Evolutionary conservation across 2,888 invertebrate species (phyloP).

Genomic region (Emmelina monodactyla): DNA sequence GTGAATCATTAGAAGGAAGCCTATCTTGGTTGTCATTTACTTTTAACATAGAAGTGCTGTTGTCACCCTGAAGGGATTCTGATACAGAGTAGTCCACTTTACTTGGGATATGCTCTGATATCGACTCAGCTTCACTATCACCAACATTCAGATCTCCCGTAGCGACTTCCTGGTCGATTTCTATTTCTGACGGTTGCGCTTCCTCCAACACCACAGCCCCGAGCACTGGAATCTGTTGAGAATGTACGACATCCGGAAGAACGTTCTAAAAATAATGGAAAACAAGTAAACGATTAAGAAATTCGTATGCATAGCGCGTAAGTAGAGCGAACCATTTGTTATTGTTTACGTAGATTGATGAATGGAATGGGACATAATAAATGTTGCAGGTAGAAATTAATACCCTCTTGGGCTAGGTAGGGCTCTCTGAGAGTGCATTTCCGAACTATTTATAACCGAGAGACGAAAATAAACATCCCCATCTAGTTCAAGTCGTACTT

Average conservation of each 20-base stretch:
- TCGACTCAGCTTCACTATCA: constrained; percentile 43
- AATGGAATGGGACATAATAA: constrained; percentile 8
- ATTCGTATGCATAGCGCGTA: constrained; percentile 12
- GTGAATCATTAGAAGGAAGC: constrained; percentile 24
- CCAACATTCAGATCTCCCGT: constrained; percentile 20
- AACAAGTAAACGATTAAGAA: constrained; percentile 34
- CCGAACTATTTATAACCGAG: constrained; percentile 39
- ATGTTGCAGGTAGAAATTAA: constrained; percentile 12
- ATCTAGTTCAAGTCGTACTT: constrained; percentile 10
- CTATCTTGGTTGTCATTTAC: constrained; percentile 25
- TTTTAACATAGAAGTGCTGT: constrained; percentile 15
- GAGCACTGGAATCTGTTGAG: constrained; percentile 48
- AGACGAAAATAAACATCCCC: constrained; percentile 35
- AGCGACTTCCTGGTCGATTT: constrained; percentile 20
- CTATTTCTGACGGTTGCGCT: neutral
- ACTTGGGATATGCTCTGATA: constrained; percentile 52
- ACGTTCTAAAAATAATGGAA: constrained; percentile 63
- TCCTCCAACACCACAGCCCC: constrained; percentile 27
- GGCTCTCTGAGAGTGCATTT: constrained; percentile 35
- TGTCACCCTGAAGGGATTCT: constrained; percentile 29
- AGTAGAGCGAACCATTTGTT: no score
- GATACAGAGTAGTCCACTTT: constrained; percentile 38
- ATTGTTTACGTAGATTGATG: no score
- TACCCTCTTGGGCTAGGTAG: constrained; percentile 18
- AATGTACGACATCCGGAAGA: constrained; percentile 64